A percentile compares a stretch with the other conserved stretches of the same genome.
Evolutionary conservation across 2,888 invertebrate genomes (phyloP).

Genomic region (Stictocephala bisonia): DNA sequence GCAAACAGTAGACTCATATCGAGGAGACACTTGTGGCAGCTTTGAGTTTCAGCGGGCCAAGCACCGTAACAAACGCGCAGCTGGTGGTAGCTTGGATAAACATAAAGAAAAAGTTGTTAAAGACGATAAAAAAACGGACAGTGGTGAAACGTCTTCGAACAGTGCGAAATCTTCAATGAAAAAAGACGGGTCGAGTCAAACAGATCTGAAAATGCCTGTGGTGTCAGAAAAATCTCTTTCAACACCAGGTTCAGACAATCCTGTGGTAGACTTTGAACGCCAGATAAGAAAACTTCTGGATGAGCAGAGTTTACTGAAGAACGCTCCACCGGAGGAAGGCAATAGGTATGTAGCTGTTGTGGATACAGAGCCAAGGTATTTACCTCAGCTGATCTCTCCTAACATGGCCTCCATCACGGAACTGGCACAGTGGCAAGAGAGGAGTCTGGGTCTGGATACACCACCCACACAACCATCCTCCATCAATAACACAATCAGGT

Average conservation of each 20-base stretch:
- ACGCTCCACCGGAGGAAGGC: slow-evolving; percentile 69
- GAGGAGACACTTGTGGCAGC: slow-evolving; percentile 73
- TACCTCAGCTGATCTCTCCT: slow-evolving; percentile 46
- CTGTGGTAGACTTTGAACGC: slow-evolving; percentile 75
- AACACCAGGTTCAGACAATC: slow-evolving; percentile 48
- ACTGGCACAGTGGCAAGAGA: slow-evolving; percentile 54
- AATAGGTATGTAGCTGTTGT: slow-evolving; percentile 63
- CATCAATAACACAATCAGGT: no score
- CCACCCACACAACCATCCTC: neutral
- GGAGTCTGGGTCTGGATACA: slow-evolving; percentile 51
- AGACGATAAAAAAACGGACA: slow-evolving; percentile 27
- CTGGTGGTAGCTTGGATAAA: slow-evolving; percentile 55
- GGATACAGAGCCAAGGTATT: slow-evolving; percentile 55
- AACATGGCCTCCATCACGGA: slow-evolving; percentile 53
- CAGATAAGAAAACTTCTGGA: slow-evolving; percentile 81
- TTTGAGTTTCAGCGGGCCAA: slow-evolving; percentile 69
- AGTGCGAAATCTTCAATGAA: slow-evolving; percentile 62
- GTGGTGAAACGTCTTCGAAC: slow-evolving; percentile 46
- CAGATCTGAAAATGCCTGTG: slow-evolving; percentile 73
- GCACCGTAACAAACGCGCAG: slow-evolving; percentile 62
- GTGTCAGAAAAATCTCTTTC: slow-evolving; percentile 41
- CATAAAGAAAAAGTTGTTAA: slow-evolving; percentile 40
- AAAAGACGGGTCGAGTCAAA: slow-evolving; percentile 74
- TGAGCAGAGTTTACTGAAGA: slow-evolving; percentile 75
- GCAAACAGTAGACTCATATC: slow-evolving; percentile 72